phyloP scores from a whole-genome alignment of 2,888 invertebrate genomes.

The Rhamphomyia laevipes region DNA sequence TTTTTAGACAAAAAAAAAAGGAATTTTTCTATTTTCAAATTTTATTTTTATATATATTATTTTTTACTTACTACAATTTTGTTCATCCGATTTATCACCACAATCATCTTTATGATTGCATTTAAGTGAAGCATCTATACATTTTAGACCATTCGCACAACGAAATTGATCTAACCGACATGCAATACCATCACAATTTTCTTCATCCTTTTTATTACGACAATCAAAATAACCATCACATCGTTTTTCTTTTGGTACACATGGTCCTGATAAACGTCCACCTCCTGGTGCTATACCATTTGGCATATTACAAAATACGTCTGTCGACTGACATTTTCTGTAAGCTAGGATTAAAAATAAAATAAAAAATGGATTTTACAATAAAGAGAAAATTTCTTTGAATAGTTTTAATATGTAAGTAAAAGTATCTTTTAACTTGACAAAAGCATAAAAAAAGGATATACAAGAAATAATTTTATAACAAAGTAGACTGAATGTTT shows the following conservation, averaged over 20 bases:
- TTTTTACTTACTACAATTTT: constrained; percentile 65
- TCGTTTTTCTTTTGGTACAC: constrained; percentile 76
- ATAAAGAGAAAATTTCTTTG: too few species aligned
- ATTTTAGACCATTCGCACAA: constrained; percentile 67
- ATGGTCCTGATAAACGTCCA: constrained; percentile 53
- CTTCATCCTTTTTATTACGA: constrained; percentile 69
- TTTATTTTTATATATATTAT: too few species aligned
- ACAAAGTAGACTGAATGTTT: too few species aligned
- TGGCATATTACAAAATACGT: constrained; percentile 73
- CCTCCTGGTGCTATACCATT: constrained; percentile 44
- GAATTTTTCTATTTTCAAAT: neutral
- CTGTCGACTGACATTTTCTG: constrained; percentile 73
- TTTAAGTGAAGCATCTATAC: constrained; percentile 62
- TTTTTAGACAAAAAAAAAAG: too few species aligned
- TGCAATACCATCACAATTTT: constrained; percentile 54
- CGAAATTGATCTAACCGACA: constrained; percentile 79
- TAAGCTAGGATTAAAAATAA: constrained; percentile 48
- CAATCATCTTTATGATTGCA: constrained; percentile 89
- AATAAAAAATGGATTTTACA: too few species aligned
- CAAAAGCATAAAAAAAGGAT: too few species aligned
- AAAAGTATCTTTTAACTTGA: too few species aligned
- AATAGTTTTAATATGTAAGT: too few species aligned
- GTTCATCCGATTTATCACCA: constrained; percentile 82
- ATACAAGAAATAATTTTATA: too few species aligned
- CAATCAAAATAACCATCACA: constrained; percentile 89